Evolutionary conservation across 2,888 invertebrate genomes (phyloP).

Genomic region (Drosophila mimetica): DNA sequence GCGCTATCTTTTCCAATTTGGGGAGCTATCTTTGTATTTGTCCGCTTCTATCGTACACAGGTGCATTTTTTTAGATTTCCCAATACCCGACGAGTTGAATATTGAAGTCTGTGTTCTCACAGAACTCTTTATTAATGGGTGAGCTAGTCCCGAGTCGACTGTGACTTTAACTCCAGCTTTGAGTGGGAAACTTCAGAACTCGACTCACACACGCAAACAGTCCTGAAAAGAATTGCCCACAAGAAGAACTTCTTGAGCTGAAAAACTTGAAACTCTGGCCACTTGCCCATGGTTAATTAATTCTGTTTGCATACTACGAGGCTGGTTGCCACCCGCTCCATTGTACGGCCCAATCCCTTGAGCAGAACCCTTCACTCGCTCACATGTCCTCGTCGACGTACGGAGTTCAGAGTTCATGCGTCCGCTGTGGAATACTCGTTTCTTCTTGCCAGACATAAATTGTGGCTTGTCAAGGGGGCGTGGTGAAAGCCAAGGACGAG

Average conservation of each 20-base stretch:
- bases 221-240: not conserved
- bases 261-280: not conserved
- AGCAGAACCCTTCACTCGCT: not conserved
- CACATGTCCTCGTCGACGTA: not conserved
- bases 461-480: not conserved
- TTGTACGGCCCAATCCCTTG: not conserved
- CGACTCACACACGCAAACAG: not conserved
- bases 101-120: not conserved
- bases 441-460: not conserved
- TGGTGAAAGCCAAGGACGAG: not conserved
- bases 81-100: not conserved
- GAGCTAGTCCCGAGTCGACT: too few relatives aligned
- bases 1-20: conserved; percentile 61
- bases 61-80: not conserved
- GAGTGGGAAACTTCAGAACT: not conserved
- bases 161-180: not conserved
- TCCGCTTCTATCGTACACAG: not conserved
- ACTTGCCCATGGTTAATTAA: conserved; percentile 1
- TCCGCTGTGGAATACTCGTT: not conserved
- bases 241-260: not conserved
- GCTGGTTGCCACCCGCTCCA: not conserved
- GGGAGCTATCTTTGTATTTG: conserved; percentile 32
- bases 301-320: not conserved
- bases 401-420: not conserved
- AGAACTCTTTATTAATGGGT: not conserved